These are phyloP conservation scores for Amphipyra berbera DNA, from an alignment of 2,888 invertebrate genomes.

Conservation along the genomic window DNA sequence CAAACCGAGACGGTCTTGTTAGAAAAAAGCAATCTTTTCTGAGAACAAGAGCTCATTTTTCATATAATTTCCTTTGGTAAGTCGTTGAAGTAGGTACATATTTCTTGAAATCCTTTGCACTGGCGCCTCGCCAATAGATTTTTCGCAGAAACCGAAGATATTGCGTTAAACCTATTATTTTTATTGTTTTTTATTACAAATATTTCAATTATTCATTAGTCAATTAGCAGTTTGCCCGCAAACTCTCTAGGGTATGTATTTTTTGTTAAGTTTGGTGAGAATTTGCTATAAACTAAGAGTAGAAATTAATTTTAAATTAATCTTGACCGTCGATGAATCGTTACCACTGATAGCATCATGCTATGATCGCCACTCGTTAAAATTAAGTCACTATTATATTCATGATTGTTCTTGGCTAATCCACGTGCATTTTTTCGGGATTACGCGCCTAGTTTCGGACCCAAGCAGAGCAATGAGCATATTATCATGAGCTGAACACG, in stretches of 20 bases:
- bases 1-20: conserved; percentile 1
- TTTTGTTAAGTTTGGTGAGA: not conserved
- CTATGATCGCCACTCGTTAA: no score
- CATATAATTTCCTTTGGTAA: conserved; percentile 32
- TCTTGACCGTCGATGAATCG: not conserved
- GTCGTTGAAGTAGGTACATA: conserved; percentile 34
- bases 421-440: no score
- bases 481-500: no score
- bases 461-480: no score
- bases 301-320: not conserved
- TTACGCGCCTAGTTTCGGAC: no score
- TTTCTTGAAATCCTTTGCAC: conserved; percentile 37
- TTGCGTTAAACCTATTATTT: conserved; percentile 16
- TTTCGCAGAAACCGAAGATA: conserved; percentile 26
- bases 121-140: conserved; percentile 34
- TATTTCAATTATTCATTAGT: conserved; percentile 8
- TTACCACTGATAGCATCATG: not conserved
- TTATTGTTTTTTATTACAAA: conserved; percentile 11
- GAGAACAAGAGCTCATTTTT: conserved; percentile 37
- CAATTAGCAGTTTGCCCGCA: conserved; percentile 15
- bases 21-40: conserved; percentile 30
- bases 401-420: no score
- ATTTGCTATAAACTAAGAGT: not conserved
- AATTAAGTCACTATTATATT: no score
- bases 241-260: not conserved